These are phyloP conservation scores for Rhynchopsitta pachyrhyncha DNA, from an alignment of 2,113 vertebrate genomes.

Conservation along the genomic window DNA sequence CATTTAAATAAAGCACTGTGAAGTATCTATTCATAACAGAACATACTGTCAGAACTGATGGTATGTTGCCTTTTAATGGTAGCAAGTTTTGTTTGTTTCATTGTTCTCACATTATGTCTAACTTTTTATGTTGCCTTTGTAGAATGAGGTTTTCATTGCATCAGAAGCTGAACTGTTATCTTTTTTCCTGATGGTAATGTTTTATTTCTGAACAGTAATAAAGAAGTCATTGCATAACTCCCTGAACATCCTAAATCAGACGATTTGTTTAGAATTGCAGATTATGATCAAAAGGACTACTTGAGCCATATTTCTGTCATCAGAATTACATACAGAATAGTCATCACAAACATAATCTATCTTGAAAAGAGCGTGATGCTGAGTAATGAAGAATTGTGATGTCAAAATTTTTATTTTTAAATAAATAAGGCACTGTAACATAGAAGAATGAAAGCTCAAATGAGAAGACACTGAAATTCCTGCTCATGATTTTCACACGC, in stretches of 20 bases:
- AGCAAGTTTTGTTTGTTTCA: neutral
- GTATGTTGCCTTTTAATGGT: neutral
- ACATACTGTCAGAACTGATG: neutral
- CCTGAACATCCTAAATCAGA: slow-evolving; percentile 24
- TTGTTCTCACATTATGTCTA: neutral
- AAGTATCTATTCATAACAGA: neutral
- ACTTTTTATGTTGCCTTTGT: neutral
- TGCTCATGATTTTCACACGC: neutral
- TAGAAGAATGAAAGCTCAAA: neutral
- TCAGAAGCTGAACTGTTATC: neutral
- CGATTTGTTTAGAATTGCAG: slow-evolving; percentile 54
- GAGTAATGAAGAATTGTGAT: neutral
- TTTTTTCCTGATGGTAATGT: neutral
- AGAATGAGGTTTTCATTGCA: neutral
- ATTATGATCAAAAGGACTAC: slow-evolving; percentile 15
- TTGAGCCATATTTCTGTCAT: slow-evolving; percentile 11
- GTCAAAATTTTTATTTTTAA: neutral
- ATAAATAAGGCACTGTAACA: neutral
- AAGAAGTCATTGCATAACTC: slow-evolving; percentile 19
- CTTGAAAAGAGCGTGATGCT: neutral
- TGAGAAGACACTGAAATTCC: neutral
- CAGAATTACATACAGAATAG: slow-evolving; percentile 3
- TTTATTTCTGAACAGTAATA: slow-evolving; percentile 10
- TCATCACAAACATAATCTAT: neutral
- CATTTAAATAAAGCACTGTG: neutral